These are phyloP conservation scores for Apis dorsata DNA, from an alignment of 1,140 invertebrate species.

Conservation along the genomic window DNA sequence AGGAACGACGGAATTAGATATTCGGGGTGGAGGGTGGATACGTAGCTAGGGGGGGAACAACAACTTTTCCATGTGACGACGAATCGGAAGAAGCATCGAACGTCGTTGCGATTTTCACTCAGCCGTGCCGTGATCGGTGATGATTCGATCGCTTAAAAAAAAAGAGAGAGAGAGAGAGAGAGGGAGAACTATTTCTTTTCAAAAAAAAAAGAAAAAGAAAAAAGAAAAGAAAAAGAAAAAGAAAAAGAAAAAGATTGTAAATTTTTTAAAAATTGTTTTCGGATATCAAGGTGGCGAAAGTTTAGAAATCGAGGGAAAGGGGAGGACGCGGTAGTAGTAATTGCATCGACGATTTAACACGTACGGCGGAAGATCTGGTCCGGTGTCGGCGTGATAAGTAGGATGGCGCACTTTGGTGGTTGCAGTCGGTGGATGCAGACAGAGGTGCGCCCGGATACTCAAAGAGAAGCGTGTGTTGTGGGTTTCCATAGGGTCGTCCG, in stretches of 20 bases:
- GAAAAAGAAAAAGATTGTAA: neutral
- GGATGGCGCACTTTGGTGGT: slow-evolving; percentile 57
- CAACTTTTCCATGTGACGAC: slow-evolving; percentile 10
- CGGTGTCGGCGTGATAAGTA: slow-evolving; percentile 62
- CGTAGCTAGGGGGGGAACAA: slow-evolving; percentile 11
- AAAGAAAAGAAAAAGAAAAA: too few species aligned
- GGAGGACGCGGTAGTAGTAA: slow-evolving; percentile 1
- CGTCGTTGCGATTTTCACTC: neutral
- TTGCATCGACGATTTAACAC: slow-evolving; percentile 49
- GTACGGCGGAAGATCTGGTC: slow-evolving; percentile 39
- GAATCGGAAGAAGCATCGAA: slow-evolving; percentile 1
- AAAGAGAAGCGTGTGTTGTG: slow-evolving; percentile 58
- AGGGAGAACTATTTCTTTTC: too few species aligned
- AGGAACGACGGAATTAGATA: slow-evolving; percentile 6
- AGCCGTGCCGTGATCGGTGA: neutral
- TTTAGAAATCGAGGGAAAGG: slow-evolving; percentile 17
- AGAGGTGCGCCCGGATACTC: slow-evolving; percentile 31
- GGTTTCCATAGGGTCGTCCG: slow-evolving; percentile 66
- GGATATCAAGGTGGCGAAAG: neutral
- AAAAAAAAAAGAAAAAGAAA: too few species aligned
- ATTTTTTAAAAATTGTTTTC: too few species aligned
- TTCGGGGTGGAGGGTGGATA: neutral
- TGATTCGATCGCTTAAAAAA: too few species aligned
- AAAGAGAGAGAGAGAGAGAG: too few species aligned
- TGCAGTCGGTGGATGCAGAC: slow-evolving; percentile 36